A percentile compares a stretch with the other conserved stretches of the same genome.
phyloP scores from a whole-genome alignment of 2,113 vertebrate genomes.

The Nyctereutes procyonoides region DNA sequence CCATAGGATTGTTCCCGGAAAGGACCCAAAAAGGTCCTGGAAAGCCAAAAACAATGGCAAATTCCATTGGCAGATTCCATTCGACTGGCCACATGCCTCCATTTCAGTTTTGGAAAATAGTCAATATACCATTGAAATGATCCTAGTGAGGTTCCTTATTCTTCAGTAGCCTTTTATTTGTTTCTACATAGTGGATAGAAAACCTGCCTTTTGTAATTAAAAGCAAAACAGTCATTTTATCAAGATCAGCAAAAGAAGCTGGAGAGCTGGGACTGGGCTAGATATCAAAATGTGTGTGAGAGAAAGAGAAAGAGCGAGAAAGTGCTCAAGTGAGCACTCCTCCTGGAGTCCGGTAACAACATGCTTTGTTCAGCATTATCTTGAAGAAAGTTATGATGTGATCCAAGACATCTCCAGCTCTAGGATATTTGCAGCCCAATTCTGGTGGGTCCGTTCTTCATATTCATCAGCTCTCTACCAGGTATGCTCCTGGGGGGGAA shows the following conservation, averaged over 20 bases:
- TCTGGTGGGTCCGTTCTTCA: rapidly evolving
- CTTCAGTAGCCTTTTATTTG: background rate
- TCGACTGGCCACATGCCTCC: background rate
- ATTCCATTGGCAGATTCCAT: background rate
- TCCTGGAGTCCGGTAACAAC: background rate
- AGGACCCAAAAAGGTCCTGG: background rate
- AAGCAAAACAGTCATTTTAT: background rate
- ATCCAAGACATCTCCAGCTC: rapidly evolving
- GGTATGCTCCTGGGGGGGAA: rapidly evolving
- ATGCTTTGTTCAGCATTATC: background rate
- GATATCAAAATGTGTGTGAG: background rate
- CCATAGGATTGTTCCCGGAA: background rate
- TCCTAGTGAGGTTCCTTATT: background rate
- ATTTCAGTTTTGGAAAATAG: background rate
- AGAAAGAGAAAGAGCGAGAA: too few species aligned
- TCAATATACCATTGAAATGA: background rate
- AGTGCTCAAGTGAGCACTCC: background rate
- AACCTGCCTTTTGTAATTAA: background rate
- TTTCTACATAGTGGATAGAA: background rate
- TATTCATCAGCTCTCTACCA: background rate
- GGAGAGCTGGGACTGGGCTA: background rate
- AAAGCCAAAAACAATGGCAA: background rate
- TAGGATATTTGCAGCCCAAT: background rate
- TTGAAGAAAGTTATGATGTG: background rate
- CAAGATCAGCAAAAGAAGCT: background rate